phyloP scores from a whole-genome alignment of 2,888 invertebrate species.

The Melitaea athalia region DNA sequence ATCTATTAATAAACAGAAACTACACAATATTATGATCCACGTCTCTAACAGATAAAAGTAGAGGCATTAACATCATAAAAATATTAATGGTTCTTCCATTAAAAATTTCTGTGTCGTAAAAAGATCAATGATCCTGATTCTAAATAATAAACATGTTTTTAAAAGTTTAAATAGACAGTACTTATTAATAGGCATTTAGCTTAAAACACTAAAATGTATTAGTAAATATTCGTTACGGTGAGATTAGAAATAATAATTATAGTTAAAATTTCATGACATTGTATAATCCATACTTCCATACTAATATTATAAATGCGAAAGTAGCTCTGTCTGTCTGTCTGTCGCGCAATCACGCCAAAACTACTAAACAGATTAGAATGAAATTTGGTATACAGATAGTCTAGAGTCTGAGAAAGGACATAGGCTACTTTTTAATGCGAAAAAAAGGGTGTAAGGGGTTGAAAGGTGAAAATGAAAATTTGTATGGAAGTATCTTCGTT shows the following conservation, averaged over 20 bases:
- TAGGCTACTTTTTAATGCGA: too few relatives aligned
- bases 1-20: not conserved
- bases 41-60: not conserved
- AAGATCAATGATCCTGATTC: constrained; percentile 40
- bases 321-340: too few relatives aligned
- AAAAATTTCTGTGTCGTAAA: constrained; percentile 36
- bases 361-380: too few relatives aligned
- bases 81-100: constrained; percentile 24
- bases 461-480: too few relatives aligned
- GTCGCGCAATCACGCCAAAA: too few relatives aligned
- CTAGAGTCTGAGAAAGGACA: too few relatives aligned
- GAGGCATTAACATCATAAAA: constrained; percentile 19
- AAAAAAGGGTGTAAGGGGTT: too few relatives aligned
- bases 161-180: not conserved
- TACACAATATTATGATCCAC: not conserved
- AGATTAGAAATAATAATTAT: not conserved
- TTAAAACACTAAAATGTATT: not conserved
- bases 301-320: too few relatives aligned
- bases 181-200: not conserved
- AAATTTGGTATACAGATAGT: too few relatives aligned
- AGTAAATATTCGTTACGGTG: not conserved
- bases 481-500: too few relatives aligned
- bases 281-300: too few relatives aligned
- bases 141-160: constrained; percentile 32
- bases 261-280: not conserved